Evolutionary conservation across 2,113 vertebrate genomes (phyloP), one percentile per base, ranked within the genome.

Genomic region (Pygoscelis adeliae): DNA sequence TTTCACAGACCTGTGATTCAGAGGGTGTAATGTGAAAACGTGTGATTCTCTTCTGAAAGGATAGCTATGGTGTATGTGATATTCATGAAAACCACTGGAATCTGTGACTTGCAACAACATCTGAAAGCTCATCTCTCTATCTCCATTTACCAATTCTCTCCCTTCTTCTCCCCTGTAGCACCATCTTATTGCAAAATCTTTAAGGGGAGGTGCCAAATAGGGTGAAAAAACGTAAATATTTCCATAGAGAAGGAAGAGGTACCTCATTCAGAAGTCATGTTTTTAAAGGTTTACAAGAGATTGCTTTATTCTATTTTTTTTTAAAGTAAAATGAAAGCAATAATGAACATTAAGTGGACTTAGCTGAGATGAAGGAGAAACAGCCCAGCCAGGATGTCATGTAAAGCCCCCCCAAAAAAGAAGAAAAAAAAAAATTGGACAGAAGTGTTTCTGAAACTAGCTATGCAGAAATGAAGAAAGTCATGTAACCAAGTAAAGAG

Each of bases 401-500:
- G 6, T 91, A 78, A 78, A 94, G 65, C 14, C 42, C 42, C 42
- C 42, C 9, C 2, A 44, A 20, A 73, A 52, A 91, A 21, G 10
- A 52, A 61, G 44, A 65, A 32, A 10, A 27, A 58, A 83, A 58
- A 83, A 78, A 46, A 14, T 4, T 56, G 23, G 44, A 40, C 40
- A 62, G 20, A 72, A 91, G 17, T 13, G 14, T 66, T 96, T 94
- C 44, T 87, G 77, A 96, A 93, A 95, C 67, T n/a, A 73, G 29
- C 38, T 93, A 63, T 44, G 55, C 30, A 78, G 52, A 90, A 90
- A 89, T 77, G 1, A 93, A 56, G n/a, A 85, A 90, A 90, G n/a
- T 50, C 38, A n/a, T 61, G 72, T 85, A 89, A 97, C 90, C 79
- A 89, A 96, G 89, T 11, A 96, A 97, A 92, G 74, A 97, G 47